These are phyloP conservation scores for Zeus faber DNA, from an alignment of 2,113 vertebrate species.

Conservation along the genomic window DNA sequence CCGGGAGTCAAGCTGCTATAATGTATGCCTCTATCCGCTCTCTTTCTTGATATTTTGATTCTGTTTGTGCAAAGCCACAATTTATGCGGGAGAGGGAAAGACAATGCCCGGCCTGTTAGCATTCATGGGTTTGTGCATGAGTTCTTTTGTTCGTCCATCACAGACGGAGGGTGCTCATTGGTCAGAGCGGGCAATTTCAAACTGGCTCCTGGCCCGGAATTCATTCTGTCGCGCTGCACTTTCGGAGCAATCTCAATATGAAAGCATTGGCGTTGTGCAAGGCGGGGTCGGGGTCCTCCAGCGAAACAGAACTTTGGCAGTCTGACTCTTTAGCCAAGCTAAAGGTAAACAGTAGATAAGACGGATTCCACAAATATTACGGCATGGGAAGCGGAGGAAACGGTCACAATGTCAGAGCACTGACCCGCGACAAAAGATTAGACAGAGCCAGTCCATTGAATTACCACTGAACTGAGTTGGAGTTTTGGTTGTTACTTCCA, in stretches of 20 bases:
- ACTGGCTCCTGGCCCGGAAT: constrained; percentile 35
- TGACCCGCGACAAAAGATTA: background rate
- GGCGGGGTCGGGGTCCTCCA: constrained; percentile 18
- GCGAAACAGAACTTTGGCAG: constrained; percentile 40
- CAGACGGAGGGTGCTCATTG: constrained; percentile 53
- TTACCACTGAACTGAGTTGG: too few relatives aligned
- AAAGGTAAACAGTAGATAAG: constrained; percentile 52
- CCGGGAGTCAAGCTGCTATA: constrained; percentile 37
- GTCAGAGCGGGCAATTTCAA: constrained; percentile 38
- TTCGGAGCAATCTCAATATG: constrained; percentile 15
- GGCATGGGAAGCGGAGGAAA: constrained; percentile 4
- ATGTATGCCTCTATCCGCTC: constrained; percentile 43
- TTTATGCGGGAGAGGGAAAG: constrained; percentile 46
- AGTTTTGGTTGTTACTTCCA: too few relatives aligned
- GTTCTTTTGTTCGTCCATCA: constrained; percentile 64
- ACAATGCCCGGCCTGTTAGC: constrained; percentile 63
- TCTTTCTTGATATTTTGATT: constrained; percentile 66
- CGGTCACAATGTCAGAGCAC: too few relatives aligned
- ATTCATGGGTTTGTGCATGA: constrained; percentile 50
- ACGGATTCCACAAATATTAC: constrained; percentile 26
- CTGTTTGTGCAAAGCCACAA: constrained; percentile 50
- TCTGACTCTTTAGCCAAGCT: constrained; percentile 31
- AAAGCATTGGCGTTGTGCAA: background rate
- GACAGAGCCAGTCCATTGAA: background rate
- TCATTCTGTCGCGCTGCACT: constrained; percentile 6